Evolutionary conservation across 2,888 invertebrate genomes (phyloP), one percentile per base, ranked within the genome.

Genomic region (Diachrysia chrysitis): DNA sequence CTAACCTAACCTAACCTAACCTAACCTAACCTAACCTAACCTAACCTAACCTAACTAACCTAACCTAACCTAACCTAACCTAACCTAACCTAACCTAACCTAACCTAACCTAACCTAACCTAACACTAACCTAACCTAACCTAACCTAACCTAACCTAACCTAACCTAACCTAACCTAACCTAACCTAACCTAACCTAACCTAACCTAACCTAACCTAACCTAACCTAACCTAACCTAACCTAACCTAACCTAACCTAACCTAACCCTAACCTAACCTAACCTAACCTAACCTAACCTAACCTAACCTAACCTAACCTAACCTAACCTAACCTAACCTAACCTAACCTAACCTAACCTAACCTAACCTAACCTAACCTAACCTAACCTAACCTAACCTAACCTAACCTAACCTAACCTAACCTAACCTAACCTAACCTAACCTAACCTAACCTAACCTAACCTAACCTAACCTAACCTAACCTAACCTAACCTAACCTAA

Each of bases 401-500:
- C 69, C 69, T 69, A 69, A 63, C 69, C 63, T 69, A 69, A 69
- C 53, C 64, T 58, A 74, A 71, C 69, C 68, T 68, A 68, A 70
- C 70, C 69, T 73, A 73, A 68, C 71, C 71, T 68, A 71, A 71
- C 71, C 71, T 71, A 71, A 67, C 71, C 67, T 71, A 71, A 71
- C 71, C 71, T 71, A 71, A 71, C 71, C 71, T 71, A 71, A 71
- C 71, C 71, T 71, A 71, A 71, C 71, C 71, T 71, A 71, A 71
- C 71, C 71, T 72, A 68, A 68, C 71, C 71, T 72, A 68, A 68
- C 71, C 71, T 72, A 68, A 68, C 71, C 71, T 72, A 68, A 68
- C 71, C 73, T 70, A 70, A 73, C 69, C 73, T 70, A 70, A 73
- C 69, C 73, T 70, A 73, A 73, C 73, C 73, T 71, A 69, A 70